Percentiles rank a stretch among this genome's conserved stretches.
Evolutionary conservation across 2,113 vertebrate genomes (phyloP).

Genomic region (Synodontis membranacea): DNA sequence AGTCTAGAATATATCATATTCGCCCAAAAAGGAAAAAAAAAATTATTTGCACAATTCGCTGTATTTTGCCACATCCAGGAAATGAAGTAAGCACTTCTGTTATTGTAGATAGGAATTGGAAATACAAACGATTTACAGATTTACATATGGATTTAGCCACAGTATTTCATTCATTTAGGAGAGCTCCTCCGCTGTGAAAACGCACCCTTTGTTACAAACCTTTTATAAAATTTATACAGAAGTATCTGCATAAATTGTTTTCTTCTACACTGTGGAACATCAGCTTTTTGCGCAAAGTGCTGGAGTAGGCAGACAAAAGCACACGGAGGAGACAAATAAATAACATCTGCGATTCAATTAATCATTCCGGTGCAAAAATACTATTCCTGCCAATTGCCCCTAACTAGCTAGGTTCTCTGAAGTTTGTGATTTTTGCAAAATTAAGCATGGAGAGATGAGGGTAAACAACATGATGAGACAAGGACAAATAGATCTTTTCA

Average conservation of each 20-base stretch:
- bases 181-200: not conserved
- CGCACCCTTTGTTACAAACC: not conserved
- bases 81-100: not conserved
- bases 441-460: not conserved
- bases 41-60: not conserved
- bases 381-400: not conserved
- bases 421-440: slow-evolving; percentile 19
- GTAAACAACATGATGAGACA: slow-evolving; percentile 26
- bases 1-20: not conserved
- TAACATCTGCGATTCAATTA: not conserved
- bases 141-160: too few species aligned
- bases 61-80: not conserved
- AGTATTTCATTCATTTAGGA: not conserved
- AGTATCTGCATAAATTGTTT: not conserved
- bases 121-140: not conserved
- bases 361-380: slow-evolving; percentile 20
- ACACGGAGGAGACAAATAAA: slow-evolving; percentile 8
- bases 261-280: not conserved
- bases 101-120: not conserved
- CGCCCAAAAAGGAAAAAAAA: not conserved
- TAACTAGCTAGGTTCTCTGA: slow-evolving; percentile 8
- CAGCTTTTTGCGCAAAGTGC: not conserved
- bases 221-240: too few species aligned
- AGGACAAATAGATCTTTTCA: slow-evolving; percentile 33
- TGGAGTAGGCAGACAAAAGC: not conserved